Base-by-base conservation (phyloP, 2,113 vertebrate genomes). In the Peromyscus leucopus region DNA sequence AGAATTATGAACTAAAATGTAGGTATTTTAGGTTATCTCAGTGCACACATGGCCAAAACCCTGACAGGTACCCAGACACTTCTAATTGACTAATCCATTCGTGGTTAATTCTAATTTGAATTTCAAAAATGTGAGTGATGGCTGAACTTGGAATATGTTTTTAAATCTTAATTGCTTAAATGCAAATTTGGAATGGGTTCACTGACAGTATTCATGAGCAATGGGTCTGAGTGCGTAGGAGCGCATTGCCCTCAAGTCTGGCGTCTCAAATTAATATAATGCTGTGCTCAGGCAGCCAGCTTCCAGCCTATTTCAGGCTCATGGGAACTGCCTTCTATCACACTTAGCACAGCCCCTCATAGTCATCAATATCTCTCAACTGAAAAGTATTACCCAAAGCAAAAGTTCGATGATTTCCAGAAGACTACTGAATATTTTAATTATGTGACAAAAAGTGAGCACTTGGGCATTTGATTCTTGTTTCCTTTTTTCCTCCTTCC, bases 141-240 rank as follows among this genome's bases (percentile, higher is more conserved):
- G 96, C 87, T 97, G 95, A 98, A 82, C 82, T 93, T 96, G 96
- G 55, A 96, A 89, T 97, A 51, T 71, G 31, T 87, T 71, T 97
- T 61, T 69, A 83, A 84, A 96, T 94, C 33, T 96, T 95, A 95
- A 97, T 91, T 96, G 87, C 75, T 96, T 93, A 93, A 72, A 89
- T 22, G 80, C 90, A 97, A 93, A 92, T 83, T 55, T 92, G 67
- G 91, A 83, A 76, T 11, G 0, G 78, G 93, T 94, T 96, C 95
- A 51, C 59, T 51, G 96, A 82, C 76, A 92, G 22, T 17, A 94
- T 86, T 94, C 84, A 74, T 72, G 80, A 75, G 7, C 86, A 92
- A 94, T 72, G 72, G 69, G 11, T 95, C 63, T 97, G 93, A 31
- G 9, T 36, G 94, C 85, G 33, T 28, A 85, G 91, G 97, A 79